Evolutionary conservation across 2,888 invertebrate species (phyloP), one percentile per base, ranked within the genome.

Genomic region (Emmelina monodactyla): DNA sequence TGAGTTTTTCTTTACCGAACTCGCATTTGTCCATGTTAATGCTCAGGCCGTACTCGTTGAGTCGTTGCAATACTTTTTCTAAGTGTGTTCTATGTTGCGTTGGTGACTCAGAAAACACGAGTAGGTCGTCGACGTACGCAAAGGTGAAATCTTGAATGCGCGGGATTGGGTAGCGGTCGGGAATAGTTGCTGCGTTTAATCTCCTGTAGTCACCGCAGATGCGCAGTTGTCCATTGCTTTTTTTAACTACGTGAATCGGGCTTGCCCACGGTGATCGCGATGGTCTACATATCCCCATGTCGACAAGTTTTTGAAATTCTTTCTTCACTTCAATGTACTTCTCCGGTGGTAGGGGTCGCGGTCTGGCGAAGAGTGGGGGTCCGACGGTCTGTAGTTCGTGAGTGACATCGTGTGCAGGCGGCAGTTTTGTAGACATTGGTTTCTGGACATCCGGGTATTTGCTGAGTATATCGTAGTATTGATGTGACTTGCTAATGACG

Each of bases 11-110:
- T 14, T 35, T 35, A 2, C 40, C 42, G 11, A 45, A 45, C 14
- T 33, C 36, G 30, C 45, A 43, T 28, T 45, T 45, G 0, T 38
- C 35, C 2, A 41, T 19, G 19, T 43, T 45, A 3, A 43, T n/a
- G 9, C 40, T 39, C 3, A 45, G 35, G 9, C 45, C 43, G 28
- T 39, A 39, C 7, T 38, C 12, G 28, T 36, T 28, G 3, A 42
- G 34, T 1, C 36, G 35, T 19, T 39, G 3, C 1, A 44, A 16
- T 7, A 44, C 40, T 35, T 14, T 3, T 16, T 32, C 16, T 9
- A 40, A 16, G 33, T 40, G 40, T 4, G 31, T 14, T 28, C 33
- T 25, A 14, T 45, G 43, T n/a, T 28, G 22, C n/a, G 14, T 12
- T 10, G 19, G n/a, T 2, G 13, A 16, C 7, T 30, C 33, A 16